Conservation (phyloP, 2,888 invertebrate genomes). For the Mythimna impura region DNA sequence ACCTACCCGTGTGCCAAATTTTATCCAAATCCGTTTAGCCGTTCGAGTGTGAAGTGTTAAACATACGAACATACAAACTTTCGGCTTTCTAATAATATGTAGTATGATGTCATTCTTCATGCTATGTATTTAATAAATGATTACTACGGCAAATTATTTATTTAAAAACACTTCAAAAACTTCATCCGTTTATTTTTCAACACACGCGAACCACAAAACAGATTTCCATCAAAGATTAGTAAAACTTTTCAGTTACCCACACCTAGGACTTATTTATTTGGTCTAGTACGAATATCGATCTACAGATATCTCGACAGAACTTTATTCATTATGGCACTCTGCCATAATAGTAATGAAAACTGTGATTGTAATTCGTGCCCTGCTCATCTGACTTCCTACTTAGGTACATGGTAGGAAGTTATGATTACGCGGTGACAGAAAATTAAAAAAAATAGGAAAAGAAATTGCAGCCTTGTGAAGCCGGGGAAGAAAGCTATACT, state of each 20-base stretch:
- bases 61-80: too few relatives aligned
- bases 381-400: too few relatives aligned
- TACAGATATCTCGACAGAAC: neutral
- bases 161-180: neutral
- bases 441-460: too few relatives aligned
- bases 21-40: too few relatives aligned
- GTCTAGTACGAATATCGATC: neutral
- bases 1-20: too few relatives aligned
- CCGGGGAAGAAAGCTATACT: too few relatives aligned
- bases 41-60: too few relatives aligned
- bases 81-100: too few relatives aligned
- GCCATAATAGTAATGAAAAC: neutral
- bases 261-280: neutral
- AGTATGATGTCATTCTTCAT: neutral
- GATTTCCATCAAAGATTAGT: constrained; percentile 30
- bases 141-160: neutral
- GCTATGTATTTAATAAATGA: neutral
- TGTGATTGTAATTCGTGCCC: neutral
- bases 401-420: too few relatives aligned
- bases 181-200: neutral
- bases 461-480: too few relatives aligned
- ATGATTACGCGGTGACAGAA: too few relatives aligned
- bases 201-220: constrained; percentile 2
- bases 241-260: constrained; percentile 6
- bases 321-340: constrained; percentile 24